These are phyloP conservation scores for Selene dorsalis DNA, from an alignment of 2,797 vertebrate genomes.

Conservation along the genomic window DNA sequence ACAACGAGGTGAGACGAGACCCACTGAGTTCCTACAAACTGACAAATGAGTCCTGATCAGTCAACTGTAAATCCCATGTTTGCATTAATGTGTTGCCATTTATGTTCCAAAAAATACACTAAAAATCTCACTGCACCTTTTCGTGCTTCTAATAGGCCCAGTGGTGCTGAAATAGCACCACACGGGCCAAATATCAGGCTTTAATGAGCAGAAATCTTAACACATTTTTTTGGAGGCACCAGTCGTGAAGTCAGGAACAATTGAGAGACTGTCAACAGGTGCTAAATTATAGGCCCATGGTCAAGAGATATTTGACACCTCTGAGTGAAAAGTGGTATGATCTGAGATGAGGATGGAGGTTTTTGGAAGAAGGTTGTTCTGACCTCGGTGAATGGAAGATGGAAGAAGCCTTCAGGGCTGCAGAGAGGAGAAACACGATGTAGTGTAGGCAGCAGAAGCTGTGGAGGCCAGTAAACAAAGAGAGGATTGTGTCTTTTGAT, in stretches of 20 bases:
- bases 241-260: constrained; percentile 22
- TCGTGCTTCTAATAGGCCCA: constrained; percentile 10
- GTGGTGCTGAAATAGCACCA: constrained; percentile 39
- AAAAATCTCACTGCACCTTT: constrained; percentile 17
- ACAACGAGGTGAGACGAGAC: constrained; percentile 43
- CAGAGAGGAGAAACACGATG: constrained; percentile 27
- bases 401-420: constrained; percentile 9
- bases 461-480: constrained; percentile 32
- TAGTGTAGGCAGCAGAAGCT: constrained; percentile 8
- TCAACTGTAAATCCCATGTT: constrained; percentile 33
- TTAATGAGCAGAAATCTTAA: constrained; percentile 47
- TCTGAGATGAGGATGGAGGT: constrained; percentile 11
- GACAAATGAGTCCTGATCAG: constrained; percentile 38
- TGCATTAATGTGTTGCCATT: constrained; percentile 39
- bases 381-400: constrained; percentile 20
- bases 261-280: constrained; percentile 48
- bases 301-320: constrained; percentile 40
- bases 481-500: constrained; percentile 46
- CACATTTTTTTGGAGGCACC: constrained; percentile 16
- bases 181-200: not conserved
- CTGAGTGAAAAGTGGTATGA: constrained; percentile 41
- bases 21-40: constrained; percentile 45
- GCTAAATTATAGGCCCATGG: constrained; percentile 18
- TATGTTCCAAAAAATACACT: constrained; percentile 19
- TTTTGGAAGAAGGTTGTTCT: not conserved